These are phyloP conservation scores for Cheilosia urbana DNA, from an alignment of 2,888 invertebrate genomes.

Conservation along the genomic window DNA sequence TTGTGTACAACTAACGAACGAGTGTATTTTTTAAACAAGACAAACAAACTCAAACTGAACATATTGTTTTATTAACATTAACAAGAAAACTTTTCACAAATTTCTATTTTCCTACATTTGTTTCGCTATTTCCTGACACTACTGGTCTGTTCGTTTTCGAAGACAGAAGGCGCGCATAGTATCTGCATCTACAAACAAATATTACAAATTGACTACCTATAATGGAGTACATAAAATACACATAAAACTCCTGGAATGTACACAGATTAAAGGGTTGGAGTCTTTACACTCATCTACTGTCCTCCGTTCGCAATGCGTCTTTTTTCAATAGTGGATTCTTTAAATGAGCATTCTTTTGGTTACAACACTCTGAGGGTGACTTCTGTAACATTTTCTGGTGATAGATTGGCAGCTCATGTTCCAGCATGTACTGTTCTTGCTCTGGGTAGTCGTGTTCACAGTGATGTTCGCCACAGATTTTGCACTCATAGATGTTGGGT, in stretches of 20 bases:
- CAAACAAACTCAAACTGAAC: constrained; percentile 45
- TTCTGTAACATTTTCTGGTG: constrained; percentile 52
- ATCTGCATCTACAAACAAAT: constrained; percentile 8
- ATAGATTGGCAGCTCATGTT: constrained; percentile 80
- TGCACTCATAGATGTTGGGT: constrained; percentile 90
- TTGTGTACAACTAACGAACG: no score
- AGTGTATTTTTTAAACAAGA: constrained; percentile 22
- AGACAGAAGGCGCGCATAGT: not conserved
- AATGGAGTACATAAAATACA: constrained; percentile 26
- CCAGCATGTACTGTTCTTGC: constrained; percentile 84
- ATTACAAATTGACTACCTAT: constrained; percentile 51
- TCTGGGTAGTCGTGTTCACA: constrained; percentile 88
- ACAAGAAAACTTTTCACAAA: constrained; percentile 52
- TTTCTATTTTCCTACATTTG: constrained; percentile 27
- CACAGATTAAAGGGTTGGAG: not conserved
- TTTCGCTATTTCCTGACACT: constrained; percentile 27
- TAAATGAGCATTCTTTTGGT: constrained; percentile 37
- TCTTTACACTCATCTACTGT: constrained; percentile 30
- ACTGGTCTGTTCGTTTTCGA: not conserved
- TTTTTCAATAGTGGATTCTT: constrained; percentile 50
- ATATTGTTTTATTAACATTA: constrained; percentile 43
- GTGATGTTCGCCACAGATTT: constrained; percentile 90
- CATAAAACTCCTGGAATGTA: constrained; percentile 35
- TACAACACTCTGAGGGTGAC: constrained; percentile 24
- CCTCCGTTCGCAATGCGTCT: constrained; percentile 16